A percentile compares a stretch with the other conserved stretches of the same genome.
phyloP scores from a whole-genome alignment of 2,888 invertebrate species.

The Pardosa pseudoannulata region DNA sequence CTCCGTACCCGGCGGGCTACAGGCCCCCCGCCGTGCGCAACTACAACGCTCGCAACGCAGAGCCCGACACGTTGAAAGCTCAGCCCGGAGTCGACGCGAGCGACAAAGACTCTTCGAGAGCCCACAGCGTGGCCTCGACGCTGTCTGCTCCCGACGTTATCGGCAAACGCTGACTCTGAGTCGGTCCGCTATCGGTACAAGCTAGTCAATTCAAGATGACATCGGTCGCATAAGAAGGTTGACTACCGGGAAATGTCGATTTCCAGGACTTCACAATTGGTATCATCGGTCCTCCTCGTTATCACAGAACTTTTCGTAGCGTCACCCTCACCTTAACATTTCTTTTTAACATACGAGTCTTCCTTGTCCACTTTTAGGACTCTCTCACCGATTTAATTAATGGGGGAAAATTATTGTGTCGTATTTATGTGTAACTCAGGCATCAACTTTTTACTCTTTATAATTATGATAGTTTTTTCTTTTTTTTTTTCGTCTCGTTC shows the following conservation, averaged over 20 bases:
- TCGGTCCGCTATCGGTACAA: constrained; percentile 74
- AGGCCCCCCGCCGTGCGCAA: constrained; percentile 6
- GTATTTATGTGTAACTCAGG: constrained; percentile 32
- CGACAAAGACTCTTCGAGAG: constrained; percentile 55
- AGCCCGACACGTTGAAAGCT: constrained; percentile 45
- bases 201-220: constrained; percentile 23
- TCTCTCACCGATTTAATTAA: background rate
- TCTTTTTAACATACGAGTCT: constrained; percentile 16
- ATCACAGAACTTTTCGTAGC: background rate
- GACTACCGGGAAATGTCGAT: background rate
- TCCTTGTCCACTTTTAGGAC: constrained; percentile 27
- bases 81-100: constrained; percentile 61
- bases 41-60: constrained; percentile 19
- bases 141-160: constrained; percentile 73
- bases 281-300: background rate
- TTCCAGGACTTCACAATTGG: background rate
- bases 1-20: background rate
- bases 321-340: constrained; percentile 19
- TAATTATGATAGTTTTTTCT: constrained; percentile 13
- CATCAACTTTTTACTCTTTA: constrained; percentile 58
- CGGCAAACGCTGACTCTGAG: constrained; percentile 75
- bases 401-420: background rate
- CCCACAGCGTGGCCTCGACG: constrained; percentile 70
- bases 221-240: background rate
- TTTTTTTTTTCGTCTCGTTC: constrained; percentile 15